Conservation (phyloP, 2,797 vertebrate species). For the Dendrocincla fuliginosa region DNA sequence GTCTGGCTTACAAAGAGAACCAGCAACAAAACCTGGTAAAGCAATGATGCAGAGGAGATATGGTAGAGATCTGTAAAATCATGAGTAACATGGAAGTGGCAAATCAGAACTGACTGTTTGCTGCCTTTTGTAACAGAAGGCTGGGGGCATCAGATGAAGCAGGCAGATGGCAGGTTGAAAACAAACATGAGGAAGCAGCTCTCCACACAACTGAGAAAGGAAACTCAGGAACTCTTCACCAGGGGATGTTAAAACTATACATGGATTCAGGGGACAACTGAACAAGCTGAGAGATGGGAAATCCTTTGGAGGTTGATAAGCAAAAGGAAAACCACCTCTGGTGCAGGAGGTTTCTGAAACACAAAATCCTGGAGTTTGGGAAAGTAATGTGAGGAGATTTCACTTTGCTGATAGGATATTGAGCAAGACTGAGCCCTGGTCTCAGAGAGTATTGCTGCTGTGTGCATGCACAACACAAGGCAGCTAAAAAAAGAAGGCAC, state of each 20-base stretch:
- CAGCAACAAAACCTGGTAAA: not conserved
- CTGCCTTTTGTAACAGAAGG: not conserved
- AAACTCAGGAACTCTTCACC: conserved; percentile 9
- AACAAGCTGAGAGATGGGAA: conserved; percentile 28
- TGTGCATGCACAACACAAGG: not conserved
- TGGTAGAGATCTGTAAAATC: not conserved
- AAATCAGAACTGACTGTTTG: conserved; percentile 30
- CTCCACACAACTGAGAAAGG: conserved; percentile 15
- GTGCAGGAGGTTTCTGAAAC: conserved; percentile 33
- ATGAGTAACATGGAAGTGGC: not conserved
- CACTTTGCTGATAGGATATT: not conserved
- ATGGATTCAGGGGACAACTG: conserved; percentile 46
- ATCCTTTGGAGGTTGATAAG: conserved; percentile 11
- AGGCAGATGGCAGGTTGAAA: conserved; percentile 53
- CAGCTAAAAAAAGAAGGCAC: not conserved
- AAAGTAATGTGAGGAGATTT: not conserved
- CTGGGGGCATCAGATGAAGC: conserved; percentile 15
- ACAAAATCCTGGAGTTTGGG: not conserved
- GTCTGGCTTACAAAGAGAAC: not conserved
- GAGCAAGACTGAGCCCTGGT: not conserved
- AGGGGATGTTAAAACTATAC: conserved; percentile 34
- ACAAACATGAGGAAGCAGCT: conserved; percentile 46
- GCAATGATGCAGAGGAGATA: not conserved
- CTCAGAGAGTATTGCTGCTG: not conserved
- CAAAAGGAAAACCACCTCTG: conserved; percentile 42